Base-by-base conservation (phyloP, 2,797 vertebrate genomes). In the Eulemur albifrons region DNA sequence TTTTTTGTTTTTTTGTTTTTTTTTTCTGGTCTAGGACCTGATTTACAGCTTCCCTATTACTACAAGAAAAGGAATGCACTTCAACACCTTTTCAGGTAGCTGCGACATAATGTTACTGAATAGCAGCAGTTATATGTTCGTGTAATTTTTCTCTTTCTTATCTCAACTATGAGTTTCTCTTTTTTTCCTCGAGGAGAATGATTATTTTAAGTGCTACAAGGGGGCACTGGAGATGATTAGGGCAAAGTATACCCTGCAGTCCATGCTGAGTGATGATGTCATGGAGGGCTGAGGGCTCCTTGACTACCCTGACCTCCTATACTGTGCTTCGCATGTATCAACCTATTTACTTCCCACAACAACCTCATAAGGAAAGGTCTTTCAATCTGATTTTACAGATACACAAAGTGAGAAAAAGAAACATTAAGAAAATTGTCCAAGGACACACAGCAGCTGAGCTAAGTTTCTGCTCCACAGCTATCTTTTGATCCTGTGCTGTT, bases 371-470 rank as follows among this genome's bases (percentile, higher is more conserved):
- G 40, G 48, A 77, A 94, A 48, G n/a, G 40, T n/a, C 73, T 20
- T n/a, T 61, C 32, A 1, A 35, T 20, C 45, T 73, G 72, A 81
- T 13, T 61, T 35, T 63, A 81, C 32, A 90, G 52, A 65, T 17
- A 52, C 65, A 73, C 92, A 88, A 88, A 43, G 54, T 35, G 93
- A 67, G 75, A 67, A 25, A 83, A 43, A 75, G 82, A 70, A 30
- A 38, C n/a, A 11, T 40, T 54, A 59, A 72, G 63, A 65, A 76
- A 40, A 30, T 18, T 67, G 5, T 14, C 52, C 70, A 93, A 75
- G 59, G 54, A 65, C 20, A n/a, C 40, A 88, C 7, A 80, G 52
- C 35, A 25, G 40, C 48, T 14, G 59, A 75, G n/a, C 21, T 83
- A 70, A 70, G 43, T 52, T 76, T 52, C 32, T 6, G 75, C 21